Percentiles rank a stretch among this genome's conserved stretches.
phyloP scores from a whole-genome alignment of 2,888 invertebrate species.

The Lottia scabra region DNA sequence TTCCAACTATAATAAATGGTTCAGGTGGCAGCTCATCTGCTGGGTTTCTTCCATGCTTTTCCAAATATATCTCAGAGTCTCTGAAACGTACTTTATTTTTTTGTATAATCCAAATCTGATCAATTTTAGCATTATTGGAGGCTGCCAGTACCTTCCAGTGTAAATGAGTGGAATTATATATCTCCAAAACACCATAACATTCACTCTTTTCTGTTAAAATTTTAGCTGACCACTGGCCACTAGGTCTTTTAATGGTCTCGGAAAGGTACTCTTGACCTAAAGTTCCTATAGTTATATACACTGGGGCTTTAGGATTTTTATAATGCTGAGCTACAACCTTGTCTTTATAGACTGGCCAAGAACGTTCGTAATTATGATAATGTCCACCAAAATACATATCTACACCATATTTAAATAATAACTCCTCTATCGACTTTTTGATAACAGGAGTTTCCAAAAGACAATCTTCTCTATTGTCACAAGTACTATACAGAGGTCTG shows the following conservation, averaged over 20 bases:
- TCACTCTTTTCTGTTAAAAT: conserved; percentile 46
- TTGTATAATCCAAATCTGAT: conserved; percentile 49
- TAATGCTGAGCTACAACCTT: conserved; percentile 47
- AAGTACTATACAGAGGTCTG: conserved; percentile 65
- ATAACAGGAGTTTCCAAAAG: conserved; percentile 48
- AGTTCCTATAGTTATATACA: conserved; percentile 55
- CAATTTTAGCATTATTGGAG: conserved; percentile 47
- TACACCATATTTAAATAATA: conserved; percentile 57
- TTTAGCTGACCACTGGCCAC: conserved; percentile 53
- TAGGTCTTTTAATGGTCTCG: conserved; percentile 37
- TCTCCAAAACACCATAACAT: conserved; percentile 46
- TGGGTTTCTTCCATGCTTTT: background rate
- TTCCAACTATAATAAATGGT: background rate
- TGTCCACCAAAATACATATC: conserved; percentile 60
- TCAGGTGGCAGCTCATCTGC: background rate
- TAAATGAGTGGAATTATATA: conserved; percentile 51
- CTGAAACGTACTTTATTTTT: conserved; percentile 49
- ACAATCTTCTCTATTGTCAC: conserved; percentile 53
- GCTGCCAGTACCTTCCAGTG: conserved; percentile 52
- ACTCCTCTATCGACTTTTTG: conserved; percentile 48
- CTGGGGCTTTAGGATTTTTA: conserved; percentile 53
- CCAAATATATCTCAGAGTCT: conserved; percentile 19
- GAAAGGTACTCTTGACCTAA: conserved; percentile 47
- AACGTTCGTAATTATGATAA: conserved; percentile 60
- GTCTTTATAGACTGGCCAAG: conserved; percentile 57